Conservation (phyloP, 2,113 vertebrate species). For the Cryptotis parvus region DNA sequence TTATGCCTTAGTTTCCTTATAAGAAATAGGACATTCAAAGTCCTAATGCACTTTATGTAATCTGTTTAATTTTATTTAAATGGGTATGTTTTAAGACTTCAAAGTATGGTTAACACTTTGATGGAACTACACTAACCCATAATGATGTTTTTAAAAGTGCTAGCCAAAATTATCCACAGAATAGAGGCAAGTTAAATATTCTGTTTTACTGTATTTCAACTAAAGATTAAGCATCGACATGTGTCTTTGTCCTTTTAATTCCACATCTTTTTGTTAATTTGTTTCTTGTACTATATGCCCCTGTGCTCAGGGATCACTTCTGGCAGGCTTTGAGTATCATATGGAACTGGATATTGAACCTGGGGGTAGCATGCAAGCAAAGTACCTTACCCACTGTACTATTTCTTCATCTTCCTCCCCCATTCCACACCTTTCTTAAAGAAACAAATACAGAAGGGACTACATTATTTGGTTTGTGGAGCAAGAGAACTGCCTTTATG, state of each 20-base stretch:
- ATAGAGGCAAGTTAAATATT: slow-evolving; percentile 32
- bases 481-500: not conserved
- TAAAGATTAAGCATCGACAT: slow-evolving; percentile 33
- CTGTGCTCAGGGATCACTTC: too few species aligned
- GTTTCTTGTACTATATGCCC: too few species aligned
- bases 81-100: not conserved
- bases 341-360: too few species aligned
- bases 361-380: too few species aligned
- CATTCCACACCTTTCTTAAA: too few species aligned
- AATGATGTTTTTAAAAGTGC: slow-evolving; percentile 42
- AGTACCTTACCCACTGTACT: too few species aligned
- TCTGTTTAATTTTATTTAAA: slow-evolving; percentile 30
- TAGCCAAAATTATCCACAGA: slow-evolving; percentile 19
- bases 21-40: not conserved
- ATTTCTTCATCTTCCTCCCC: too few species aligned
- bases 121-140: not conserved
- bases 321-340: too few species aligned
- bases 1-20: slow-evolving; percentile 29
- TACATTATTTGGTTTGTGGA: not conserved
- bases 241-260: slow-evolving; percentile 6
- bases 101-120: not conserved
- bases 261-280: not conserved
- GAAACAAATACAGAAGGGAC: not conserved
- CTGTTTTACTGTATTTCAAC: slow-evolving; percentile 44
- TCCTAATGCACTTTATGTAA: not conserved